Base-by-base conservation (phyloP, 2,888 invertebrate genomes). In the Tupiocoris notatus region DNA sequence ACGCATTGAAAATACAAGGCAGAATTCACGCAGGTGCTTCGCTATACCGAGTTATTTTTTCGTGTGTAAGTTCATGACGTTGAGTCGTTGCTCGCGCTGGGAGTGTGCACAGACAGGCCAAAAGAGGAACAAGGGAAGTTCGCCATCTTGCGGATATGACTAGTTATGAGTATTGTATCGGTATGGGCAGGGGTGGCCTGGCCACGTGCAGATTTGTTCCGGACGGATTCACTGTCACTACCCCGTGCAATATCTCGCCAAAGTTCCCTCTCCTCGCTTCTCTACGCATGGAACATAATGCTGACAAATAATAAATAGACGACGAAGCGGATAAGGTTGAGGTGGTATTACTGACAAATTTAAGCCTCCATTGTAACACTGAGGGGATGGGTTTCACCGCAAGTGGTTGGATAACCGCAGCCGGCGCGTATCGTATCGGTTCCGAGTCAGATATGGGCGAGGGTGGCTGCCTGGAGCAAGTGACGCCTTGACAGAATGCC, bases 101-200 rank as follows among this genome's bases (percentile, higher is more conserved):
- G n/a, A n/a, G 39, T 39, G 39, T 39, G 39, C 12, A 39, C 39
- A 39, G 12, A 39, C 3, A 12, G 39, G 39, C 6, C 39, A 12
- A 39, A 3, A 39, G 39, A 7, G n/a, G n/a, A n/a, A 39, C 3
- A 66, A 21, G 75, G 68, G 70, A 68, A 58, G 6, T 67, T 68
- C 17, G 63, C 76, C 67, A 78, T 76, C 23, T 67, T 74, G 59
- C 63, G 75, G 76, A 76, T 67, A 74, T 75, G 75, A 76, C 75
- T 77, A 79, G 79, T 76, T 79, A 79, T 76, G 79, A 79, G 76
- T 78, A 77, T 79, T 78, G 78, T 78, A 71, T 74, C 58, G 66
- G 39, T 39, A 39, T n/a, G n/a, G n/a, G n/a, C n/a, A 39, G 39
- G 39, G 39, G 39, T 39, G 39, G 39, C 39, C 39, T 3, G 77